Conservation (phyloP, 2,113 vertebrate species). For the Oplegnathus fasciatus region DNA sequence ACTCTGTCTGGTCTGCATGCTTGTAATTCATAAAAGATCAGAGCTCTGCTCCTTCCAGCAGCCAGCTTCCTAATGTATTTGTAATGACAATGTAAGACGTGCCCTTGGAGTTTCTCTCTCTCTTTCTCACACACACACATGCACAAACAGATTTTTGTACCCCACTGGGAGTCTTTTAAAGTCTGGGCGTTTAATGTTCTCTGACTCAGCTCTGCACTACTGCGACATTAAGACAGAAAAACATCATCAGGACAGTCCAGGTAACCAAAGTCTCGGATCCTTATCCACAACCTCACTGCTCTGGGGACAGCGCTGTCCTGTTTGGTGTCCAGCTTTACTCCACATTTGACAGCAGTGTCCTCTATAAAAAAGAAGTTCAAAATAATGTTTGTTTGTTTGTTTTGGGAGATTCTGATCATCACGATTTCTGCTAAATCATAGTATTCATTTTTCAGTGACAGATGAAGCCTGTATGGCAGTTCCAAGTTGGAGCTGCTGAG, state of each 20-base stretch:
- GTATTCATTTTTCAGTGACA: background rate
- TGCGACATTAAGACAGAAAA: slow-evolving; percentile 21
- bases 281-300: background rate
- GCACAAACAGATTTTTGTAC: slow-evolving; percentile 1
- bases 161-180: slow-evolving; percentile 18
- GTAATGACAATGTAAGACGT: slow-evolving; percentile 30
- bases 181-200: slow-evolving; percentile 18
- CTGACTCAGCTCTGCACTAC: background rate
- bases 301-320: background rate
- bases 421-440: background rate
- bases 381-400: too few relatives aligned
- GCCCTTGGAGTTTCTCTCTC: slow-evolving; percentile 8
- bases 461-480: background rate
- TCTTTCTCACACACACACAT: background rate
- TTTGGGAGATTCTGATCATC: background rate
- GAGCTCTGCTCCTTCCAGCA: slow-evolving; percentile 26
- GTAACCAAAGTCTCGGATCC: background rate
- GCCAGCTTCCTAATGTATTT: slow-evolving; percentile 30
- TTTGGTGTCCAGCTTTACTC: background rate
- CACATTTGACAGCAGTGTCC: background rate
- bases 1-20: slow-evolving; percentile 8
- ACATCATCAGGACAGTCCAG: background rate
- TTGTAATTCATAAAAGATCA: slow-evolving; percentile 50
- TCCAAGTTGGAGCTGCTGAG: background rate
- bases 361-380: too few relatives aligned